These are phyloP conservation scores for Saccopteryx leptura DNA, from an alignment of 2,113 vertebrate species.

Conservation along the genomic window DNA sequence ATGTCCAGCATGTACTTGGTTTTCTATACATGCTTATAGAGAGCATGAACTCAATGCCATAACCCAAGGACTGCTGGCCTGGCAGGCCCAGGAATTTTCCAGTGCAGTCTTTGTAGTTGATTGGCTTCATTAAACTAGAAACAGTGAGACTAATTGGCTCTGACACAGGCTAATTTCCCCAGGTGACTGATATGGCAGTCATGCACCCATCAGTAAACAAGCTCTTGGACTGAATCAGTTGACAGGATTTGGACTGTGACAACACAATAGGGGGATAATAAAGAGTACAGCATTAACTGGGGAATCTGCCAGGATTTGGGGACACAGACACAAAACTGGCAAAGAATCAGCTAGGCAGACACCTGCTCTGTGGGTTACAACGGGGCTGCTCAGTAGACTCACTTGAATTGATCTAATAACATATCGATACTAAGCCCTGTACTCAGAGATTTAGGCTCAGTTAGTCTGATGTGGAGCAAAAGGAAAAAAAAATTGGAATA, in stretches of 20 bases:
- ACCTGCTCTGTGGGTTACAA: neutral
- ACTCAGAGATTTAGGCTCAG: neutral
- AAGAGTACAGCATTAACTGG: neutral
- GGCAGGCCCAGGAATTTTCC: slow-evolving; percentile 72
- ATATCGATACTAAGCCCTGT: neutral
- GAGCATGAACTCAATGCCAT: neutral
- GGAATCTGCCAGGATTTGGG: neutral
- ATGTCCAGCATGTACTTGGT: neutral
- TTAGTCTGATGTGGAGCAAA: neutral
- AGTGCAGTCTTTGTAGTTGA: slow-evolving; percentile 51
- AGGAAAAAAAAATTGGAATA: neutral
- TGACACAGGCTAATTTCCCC: slow-evolving; percentile 47
- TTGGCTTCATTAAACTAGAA: slow-evolving; percentile 63
- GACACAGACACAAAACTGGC: neutral
- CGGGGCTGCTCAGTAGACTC: neutral
- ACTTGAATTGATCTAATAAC: neutral
- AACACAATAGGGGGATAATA: neutral
- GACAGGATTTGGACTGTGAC: neutral
- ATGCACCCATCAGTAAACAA: slow-evolving; percentile 25
- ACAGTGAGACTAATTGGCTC: slow-evolving; percentile 66
- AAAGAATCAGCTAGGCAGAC: neutral
- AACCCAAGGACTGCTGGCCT: slow-evolving; percentile 11
- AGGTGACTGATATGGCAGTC: slow-evolving; percentile 11
- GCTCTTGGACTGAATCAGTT: neutral
- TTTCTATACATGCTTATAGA: neutral